phyloP scores from a whole-genome alignment of 1,140 invertebrate genomes.

The Schlechtendalia chinensis region DNA sequence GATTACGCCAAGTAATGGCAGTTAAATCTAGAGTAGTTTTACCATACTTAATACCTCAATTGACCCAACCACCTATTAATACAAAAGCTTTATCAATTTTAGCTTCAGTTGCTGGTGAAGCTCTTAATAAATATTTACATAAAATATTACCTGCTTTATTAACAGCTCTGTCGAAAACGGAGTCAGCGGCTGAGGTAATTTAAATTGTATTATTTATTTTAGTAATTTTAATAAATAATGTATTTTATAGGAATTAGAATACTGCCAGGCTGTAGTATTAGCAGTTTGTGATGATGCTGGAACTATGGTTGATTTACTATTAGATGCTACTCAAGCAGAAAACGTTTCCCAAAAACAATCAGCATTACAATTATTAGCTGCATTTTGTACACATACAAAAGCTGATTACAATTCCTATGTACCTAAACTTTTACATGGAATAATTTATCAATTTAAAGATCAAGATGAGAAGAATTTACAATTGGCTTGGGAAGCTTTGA shows the following conservation, averaged over 20 bases:
- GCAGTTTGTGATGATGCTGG: conserved; percentile 86
- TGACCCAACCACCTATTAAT: conserved; percentile 83
- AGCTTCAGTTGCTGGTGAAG: conserved; percentile 88
- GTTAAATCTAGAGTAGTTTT: conserved; percentile 93
- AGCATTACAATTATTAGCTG: conserved; percentile 81
- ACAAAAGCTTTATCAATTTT: conserved; percentile 89
- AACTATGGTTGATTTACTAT: conserved; percentile 82
- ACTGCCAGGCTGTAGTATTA: conserved; percentile 89
- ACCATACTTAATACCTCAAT: conserved; percentile 92
- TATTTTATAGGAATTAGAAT: conserved; percentile 71
- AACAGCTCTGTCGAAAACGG: conserved; percentile 69
- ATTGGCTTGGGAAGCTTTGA: conserved; percentile 84
- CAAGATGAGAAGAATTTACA: conserved; percentile 72
- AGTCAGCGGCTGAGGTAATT: conserved; percentile 53
- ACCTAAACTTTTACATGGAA: conserved; percentile 80
- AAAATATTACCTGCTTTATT: conserved; percentile 90
- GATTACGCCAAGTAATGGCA: conserved; percentile 92
- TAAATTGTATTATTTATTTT: conserved; percentile 42
- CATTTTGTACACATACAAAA: conserved; percentile 84
- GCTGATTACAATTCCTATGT: conserved; percentile 84
- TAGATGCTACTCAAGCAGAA: conserved; percentile 72
- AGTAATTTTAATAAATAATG: conserved; percentile 8
- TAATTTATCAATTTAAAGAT: conserved; percentile 83
- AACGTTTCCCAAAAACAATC: conserved; percentile 66
- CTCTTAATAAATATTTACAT: conserved; percentile 84